These are phyloP conservation scores for Eufriesea mexicana DNA, from an alignment of 1,140 invertebrate species.

Conservation along the genomic window DNA sequence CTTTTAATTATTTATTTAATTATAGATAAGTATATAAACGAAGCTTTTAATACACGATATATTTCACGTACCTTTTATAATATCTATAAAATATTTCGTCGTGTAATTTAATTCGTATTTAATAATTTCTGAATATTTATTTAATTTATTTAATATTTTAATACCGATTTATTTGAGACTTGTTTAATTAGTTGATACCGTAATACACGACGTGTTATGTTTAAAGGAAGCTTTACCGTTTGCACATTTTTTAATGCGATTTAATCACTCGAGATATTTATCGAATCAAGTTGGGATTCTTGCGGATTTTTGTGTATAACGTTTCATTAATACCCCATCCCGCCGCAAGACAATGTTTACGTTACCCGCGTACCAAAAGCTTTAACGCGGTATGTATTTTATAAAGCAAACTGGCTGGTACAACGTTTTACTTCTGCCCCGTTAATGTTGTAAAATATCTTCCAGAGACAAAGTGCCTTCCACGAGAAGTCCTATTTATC, in stretches of 20 bases:
- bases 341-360: neutral
- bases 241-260: neutral
- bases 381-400: neutral
- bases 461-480: neutral
- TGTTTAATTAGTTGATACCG: too few relatives aligned
- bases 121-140: too few relatives aligned
- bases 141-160: too few relatives aligned
- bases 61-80: too few relatives aligned
- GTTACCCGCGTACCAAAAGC: neutral
- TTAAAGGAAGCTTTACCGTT: neutral
- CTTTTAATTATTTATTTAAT: too few relatives aligned
- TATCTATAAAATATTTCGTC: too few relatives aligned
- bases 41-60: too few relatives aligned
- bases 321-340: neutral
- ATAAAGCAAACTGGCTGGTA: neutral
- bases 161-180: too few relatives aligned
- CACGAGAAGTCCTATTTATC: neutral
- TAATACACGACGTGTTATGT: too few relatives aligned
- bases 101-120: too few relatives aligned
- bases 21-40: too few relatives aligned
- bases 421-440: neutral
- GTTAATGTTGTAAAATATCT: neutral
- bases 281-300: neutral
- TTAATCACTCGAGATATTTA: neutral
- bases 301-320: neutral